phyloP scores from a whole-genome alignment of 1,140 invertebrate genomes.

The Augochlora pura region DNA sequence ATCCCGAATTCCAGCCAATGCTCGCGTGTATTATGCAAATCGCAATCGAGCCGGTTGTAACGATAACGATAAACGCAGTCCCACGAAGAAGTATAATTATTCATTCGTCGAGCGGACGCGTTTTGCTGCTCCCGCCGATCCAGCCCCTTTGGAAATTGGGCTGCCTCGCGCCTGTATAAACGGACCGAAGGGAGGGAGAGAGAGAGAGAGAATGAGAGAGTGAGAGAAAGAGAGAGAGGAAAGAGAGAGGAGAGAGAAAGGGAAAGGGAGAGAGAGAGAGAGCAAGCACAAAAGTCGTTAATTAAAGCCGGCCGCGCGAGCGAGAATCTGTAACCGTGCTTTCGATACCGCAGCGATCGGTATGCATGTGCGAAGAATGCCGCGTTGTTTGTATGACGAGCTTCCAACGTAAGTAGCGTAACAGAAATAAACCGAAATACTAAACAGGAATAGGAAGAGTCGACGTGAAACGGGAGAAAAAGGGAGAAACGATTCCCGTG shows the following conservation, averaged over 20 bases:
- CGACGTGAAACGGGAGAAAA: background rate
- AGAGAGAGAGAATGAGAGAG: too few species aligned
- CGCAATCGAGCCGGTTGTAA: slow-evolving; percentile 9
- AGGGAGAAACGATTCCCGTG: background rate
- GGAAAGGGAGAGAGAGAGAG: background rate
- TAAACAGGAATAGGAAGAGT: background rate
- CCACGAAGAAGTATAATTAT: slow-evolving; percentile 9
- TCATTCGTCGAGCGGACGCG: slow-evolving; percentile 5
- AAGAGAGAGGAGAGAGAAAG: background rate
- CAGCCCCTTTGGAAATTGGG: too few species aligned
- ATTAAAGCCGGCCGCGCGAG: slow-evolving; percentile 22
- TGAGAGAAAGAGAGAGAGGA: too few species aligned
- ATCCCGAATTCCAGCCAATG: background rate
- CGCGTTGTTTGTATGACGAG: slow-evolving; percentile 40
- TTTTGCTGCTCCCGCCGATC: background rate
- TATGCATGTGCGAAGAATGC: slow-evolving; percentile 27
- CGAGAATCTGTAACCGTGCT: slow-evolving; percentile 23
- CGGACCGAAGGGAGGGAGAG: too few species aligned
- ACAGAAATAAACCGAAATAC: slow-evolving; percentile 8
- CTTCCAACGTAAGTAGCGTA: slow-evolving; percentile 38
- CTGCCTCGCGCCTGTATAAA: too few species aligned
- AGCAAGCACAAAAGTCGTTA: slow-evolving; percentile 29
- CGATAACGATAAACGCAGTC: slow-evolving; percentile 29
- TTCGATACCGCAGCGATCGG: slow-evolving; percentile 34
- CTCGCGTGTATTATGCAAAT: background rate